phyloP scores from a whole-genome alignment of 1,140 invertebrate genomes.

The Drosophila mayri region DNA sequence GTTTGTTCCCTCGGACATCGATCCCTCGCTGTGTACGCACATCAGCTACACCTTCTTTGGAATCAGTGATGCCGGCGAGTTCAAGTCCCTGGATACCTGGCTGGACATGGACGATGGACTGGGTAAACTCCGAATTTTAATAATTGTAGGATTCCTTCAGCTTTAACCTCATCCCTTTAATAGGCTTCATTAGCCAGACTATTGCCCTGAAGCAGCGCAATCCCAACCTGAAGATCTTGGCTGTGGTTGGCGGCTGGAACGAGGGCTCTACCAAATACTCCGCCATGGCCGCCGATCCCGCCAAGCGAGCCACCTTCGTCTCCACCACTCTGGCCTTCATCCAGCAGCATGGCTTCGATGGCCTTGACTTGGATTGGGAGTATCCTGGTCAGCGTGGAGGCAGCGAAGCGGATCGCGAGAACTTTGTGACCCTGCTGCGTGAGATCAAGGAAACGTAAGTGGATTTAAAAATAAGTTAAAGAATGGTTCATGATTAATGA shows the following conservation, averaged over 20 bases:
- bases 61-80: constrained; percentile 81
- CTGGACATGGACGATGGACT: constrained; percentile 87
- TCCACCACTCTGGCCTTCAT: constrained; percentile 86
- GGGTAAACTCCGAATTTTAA: constrained; percentile 8
- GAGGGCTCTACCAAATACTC: constrained; percentile 89
- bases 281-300: constrained; percentile 84
- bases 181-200: constrained; percentile 64
- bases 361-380: constrained; percentile 90
- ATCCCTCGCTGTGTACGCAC: constrained; percentile 89
- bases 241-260: constrained; percentile 92
- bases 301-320: constrained; percentile 85
- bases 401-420: constrained; percentile 84
- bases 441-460: constrained; percentile 86
- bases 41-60: constrained; percentile 90
- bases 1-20: constrained; percentile 87
- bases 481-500: background rate
- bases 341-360: constrained; percentile 87
- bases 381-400: constrained; percentile 87
- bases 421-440: constrained; percentile 85
- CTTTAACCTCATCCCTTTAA: background rate
- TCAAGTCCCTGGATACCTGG: constrained; percentile 87
- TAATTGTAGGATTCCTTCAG: background rate
- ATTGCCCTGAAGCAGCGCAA: constrained; percentile 86
- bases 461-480: background rate
- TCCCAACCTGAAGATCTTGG: constrained; percentile 88